A percentile compares a stretch with the other conserved stretches of the same genome.
Conservation (phyloP, 2,888 invertebrate genomes). For the Vesta saturnalis region DNA sequence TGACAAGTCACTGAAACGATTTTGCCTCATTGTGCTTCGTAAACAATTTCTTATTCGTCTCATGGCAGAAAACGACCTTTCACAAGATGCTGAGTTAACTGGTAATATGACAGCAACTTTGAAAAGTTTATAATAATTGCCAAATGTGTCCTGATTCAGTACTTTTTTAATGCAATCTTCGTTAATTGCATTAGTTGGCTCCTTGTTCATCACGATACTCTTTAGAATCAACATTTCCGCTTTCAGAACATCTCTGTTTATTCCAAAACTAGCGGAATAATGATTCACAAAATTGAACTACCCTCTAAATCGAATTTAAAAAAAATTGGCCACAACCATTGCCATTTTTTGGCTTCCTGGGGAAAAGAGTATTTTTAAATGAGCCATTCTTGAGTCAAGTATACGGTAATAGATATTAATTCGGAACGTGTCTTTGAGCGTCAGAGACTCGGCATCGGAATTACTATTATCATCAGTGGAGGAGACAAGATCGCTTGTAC, state of each 20-base stretch:
- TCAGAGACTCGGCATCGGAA: no score
- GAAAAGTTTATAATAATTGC: conserved; percentile 15
- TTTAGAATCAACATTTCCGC: conserved; percentile 11
- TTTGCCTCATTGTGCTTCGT: conserved; percentile 11
- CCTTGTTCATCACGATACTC: not conserved
- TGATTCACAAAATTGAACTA: conserved; percentile 2
- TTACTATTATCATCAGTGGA: no score
- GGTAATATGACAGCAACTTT: conserved; percentile 6
- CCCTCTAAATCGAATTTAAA: no score
- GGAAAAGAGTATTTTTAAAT: conserved; percentile 12
- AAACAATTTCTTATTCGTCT: conserved; percentile 1
- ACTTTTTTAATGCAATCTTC: conserved; percentile 2
- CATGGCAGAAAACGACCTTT: conserved; percentile 10
- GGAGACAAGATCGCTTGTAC: no score
- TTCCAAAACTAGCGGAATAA: conserved; percentile 5
- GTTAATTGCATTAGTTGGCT: not conserved
- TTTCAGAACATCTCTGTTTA: conserved; percentile 8
- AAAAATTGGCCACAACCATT: no score
- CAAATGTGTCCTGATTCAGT: conserved; percentile 8
- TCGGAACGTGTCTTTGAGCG: not conserved
- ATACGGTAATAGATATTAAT: conserved; percentile 8
- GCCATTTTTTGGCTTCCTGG: conserved; percentile 2
- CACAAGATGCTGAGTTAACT: conserved; percentile 12
- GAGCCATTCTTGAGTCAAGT: not conserved
- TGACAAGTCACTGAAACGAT: conserved; percentile 4